Evolutionary conservation across 2,888 invertebrate genomes (phyloP).

Genomic region (Acholoe squamosa): DNA sequence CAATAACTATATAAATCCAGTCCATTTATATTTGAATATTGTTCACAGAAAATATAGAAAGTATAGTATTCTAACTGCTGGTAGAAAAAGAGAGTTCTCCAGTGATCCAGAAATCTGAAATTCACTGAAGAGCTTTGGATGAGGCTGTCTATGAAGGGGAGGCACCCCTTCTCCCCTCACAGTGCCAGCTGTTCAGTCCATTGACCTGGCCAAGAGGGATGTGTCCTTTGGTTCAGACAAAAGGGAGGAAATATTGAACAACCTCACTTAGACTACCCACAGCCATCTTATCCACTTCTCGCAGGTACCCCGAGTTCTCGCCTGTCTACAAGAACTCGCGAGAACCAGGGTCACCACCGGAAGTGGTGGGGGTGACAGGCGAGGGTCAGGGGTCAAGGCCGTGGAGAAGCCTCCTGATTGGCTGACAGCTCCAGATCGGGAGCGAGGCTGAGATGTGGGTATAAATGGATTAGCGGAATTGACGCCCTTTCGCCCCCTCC

Average conservation of each 20-base stretch:
- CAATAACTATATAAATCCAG: too few relatives aligned
- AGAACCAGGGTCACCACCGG: slow-evolving; percentile 22
- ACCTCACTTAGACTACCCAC: not conserved
- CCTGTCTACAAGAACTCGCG: slow-evolving; percentile 36
- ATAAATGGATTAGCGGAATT: slow-evolving; percentile 58
- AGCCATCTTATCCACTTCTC: slow-evolving; percentile 22
- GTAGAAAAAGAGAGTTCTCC: too few relatives aligned
- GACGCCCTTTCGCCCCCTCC: slow-evolving; percentile 17
- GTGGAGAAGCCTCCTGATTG: slow-evolving; percentile 17
- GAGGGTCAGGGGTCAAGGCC: slow-evolving; percentile 47
- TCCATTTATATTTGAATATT: too few relatives aligned
- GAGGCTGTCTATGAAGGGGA: too few relatives aligned
- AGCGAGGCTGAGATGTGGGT: slow-evolving; percentile 30
- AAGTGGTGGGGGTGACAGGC: slow-evolving; percentile 56
- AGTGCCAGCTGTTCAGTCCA: not conserved
- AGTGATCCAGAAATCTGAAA: too few relatives aligned
- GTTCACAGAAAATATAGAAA: too few relatives aligned
- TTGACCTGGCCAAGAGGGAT: not conserved
- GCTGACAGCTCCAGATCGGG: slow-evolving; percentile 59
- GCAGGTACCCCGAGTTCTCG: slow-evolving; percentile 28
- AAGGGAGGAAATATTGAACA: slow-evolving; percentile 7
- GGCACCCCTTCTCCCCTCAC: not conserved
- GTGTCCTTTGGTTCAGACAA: not conserved
- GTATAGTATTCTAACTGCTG: too few relatives aligned
- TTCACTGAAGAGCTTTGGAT: too few relatives aligned